Conservation (phyloP, 2,888 invertebrate species). For the Andrena bucephala region DNA sequence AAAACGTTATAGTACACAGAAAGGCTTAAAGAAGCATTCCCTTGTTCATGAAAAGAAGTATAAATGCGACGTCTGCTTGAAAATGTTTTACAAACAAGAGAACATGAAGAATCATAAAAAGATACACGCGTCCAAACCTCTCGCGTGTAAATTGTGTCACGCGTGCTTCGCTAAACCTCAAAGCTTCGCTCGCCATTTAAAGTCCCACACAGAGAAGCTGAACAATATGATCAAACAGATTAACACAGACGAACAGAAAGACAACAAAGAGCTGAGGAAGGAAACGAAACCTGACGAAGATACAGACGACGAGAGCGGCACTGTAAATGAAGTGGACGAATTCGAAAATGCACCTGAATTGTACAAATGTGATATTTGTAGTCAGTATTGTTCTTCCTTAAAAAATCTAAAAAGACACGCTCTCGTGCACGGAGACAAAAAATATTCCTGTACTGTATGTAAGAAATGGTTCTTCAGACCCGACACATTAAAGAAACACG, state of each 20-base stretch:
- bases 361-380: constrained; percentile 82
- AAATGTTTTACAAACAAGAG: constrained; percentile 80
- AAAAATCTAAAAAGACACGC: constrained; percentile 82
- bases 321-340: constrained; percentile 72
- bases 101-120: constrained; percentile 80
- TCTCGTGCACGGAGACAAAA: constrained; percentile 83
- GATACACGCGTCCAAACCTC: constrained; percentile 78
- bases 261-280: constrained; percentile 66
- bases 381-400: constrained; percentile 81
- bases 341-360: constrained; percentile 79
- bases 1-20: constrained; percentile 79
- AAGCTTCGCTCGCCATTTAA: constrained; percentile 78
- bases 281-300: constrained; percentile 75
- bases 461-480: constrained; percentile 84
- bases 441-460: constrained; percentile 83
- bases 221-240: constrained; percentile 74
- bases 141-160: constrained; percentile 80
- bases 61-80: constrained; percentile 79
- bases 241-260: constrained; percentile 67
- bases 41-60: constrained; percentile 81
- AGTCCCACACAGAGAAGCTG: constrained; percentile 76
- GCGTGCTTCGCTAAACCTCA: constrained; percentile 78
- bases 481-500: constrained; percentile 83
- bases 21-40: constrained; percentile 81
- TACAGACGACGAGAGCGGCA: constrained; percentile 73